phyloP scores from a whole-genome alignment of 2,888 invertebrate species.

The Seira musarum region DNA sequence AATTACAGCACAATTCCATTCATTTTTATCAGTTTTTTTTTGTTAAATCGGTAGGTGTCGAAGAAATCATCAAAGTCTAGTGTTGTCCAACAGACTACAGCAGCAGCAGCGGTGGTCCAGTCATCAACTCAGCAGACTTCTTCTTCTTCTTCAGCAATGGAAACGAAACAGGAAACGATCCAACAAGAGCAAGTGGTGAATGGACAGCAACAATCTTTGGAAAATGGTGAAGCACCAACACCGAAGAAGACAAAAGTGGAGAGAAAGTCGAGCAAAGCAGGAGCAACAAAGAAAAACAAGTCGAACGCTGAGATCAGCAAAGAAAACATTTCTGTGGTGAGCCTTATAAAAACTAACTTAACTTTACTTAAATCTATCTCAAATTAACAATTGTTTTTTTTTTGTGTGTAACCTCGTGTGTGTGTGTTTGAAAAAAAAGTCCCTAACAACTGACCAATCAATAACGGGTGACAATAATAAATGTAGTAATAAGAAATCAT shows the following conservation, averaged over 20 bases:
- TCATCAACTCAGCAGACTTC: not conserved
- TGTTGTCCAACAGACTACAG: slow-evolving; percentile 15
- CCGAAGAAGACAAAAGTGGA: slow-evolving; percentile 52
- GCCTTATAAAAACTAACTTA: no score
- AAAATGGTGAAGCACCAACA: not conserved
- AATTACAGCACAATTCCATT: no score
- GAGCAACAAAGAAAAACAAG: slow-evolving; percentile 28
- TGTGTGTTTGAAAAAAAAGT: not conserved
- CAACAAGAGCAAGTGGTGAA: not conserved
- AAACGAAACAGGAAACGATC: not conserved
- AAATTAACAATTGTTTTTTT: not conserved
- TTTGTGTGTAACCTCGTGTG: not conserved
- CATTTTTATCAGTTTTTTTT: no score
- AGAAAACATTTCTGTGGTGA: slow-evolving; percentile 48
- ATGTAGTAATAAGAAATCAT: not conserved
- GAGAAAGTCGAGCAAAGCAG: slow-evolving; percentile 36
- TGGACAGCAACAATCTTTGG: not conserved
- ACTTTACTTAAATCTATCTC: no score
- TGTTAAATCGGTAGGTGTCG: slow-evolving; percentile 21
- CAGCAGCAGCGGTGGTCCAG: not conserved
- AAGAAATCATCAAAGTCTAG: slow-evolving; percentile 39
- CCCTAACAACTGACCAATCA: not conserved
- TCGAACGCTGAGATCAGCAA: slow-evolving; percentile 37
- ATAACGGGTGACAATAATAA: not conserved
- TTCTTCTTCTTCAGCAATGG: no score